Conservation (phyloP, 2,797 vertebrate genomes). For the Brachyrhaphis roseni region DNA sequence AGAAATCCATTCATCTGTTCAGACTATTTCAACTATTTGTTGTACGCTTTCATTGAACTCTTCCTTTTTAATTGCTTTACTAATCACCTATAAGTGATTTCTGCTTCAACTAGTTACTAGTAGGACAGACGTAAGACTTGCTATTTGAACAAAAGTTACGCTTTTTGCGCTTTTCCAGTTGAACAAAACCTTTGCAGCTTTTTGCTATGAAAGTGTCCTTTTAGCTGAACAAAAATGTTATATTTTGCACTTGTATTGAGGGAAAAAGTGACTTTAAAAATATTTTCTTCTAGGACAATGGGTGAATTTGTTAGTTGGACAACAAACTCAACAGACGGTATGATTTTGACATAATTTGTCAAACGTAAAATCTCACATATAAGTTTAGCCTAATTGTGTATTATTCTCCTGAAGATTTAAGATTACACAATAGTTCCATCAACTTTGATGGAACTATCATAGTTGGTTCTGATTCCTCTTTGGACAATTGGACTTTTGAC, state of each 20-base stretch:
- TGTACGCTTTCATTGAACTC: neutral
- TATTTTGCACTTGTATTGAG: neutral
- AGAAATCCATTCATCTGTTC: neutral
- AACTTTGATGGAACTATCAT: too few relatives aligned
- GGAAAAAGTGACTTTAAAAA: neutral
- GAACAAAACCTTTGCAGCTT: neutral
- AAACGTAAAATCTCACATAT: too few relatives aligned
- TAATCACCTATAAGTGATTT: neutral
- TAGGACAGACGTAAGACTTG: neutral
- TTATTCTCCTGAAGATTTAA: too few relatives aligned
- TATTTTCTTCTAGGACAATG: neutral
- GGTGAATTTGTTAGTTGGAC: neutral
- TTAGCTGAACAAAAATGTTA: neutral
- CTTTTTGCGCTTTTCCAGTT: neutral
- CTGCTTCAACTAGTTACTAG: neutral
- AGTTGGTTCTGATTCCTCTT: too few relatives aligned
- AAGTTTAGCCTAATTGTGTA: too few relatives aligned
- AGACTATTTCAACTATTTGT: neutral
- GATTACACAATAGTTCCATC: too few relatives aligned
- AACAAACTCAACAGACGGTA: neutral
- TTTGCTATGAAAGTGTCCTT: too few relatives aligned
- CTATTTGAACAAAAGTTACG: neutral
- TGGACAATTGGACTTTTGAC: too few relatives aligned
- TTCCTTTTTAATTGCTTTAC: neutral
- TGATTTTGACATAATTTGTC: neutral